Percentiles rank a stretch among this genome's conserved stretches.
Evolutionary conservation across 2,113 vertebrate species (phyloP).

Genomic region (Lipophrys pholis): DNA sequence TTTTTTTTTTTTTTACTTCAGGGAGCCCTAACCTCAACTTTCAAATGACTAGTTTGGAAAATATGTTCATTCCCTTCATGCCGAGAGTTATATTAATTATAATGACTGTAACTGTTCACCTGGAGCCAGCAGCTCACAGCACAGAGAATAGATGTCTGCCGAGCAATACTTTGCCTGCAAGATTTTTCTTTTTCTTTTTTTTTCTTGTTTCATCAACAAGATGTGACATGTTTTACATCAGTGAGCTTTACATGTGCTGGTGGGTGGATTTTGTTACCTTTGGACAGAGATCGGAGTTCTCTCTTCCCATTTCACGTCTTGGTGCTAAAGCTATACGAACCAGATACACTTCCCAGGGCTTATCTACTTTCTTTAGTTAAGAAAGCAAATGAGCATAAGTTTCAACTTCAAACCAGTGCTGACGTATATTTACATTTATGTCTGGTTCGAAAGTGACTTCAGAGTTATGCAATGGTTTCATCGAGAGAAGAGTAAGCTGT

Average conservation of each 20-base stretch:
- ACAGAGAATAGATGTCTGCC: neutral
- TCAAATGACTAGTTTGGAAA: neutral
- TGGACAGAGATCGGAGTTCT: neutral
- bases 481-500: neutral
- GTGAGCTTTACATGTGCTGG: neutral
- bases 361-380: neutral
- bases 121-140: neutral
- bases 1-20: neutral
- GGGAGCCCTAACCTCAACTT: neutral
- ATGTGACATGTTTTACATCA: conserved; percentile 1
- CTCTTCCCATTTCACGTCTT: neutral
- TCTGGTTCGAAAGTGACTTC: too few relatives aligned
- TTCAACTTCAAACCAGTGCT: neutral
- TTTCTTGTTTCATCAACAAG: conserved; percentile 12
- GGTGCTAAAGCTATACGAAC: neutral
- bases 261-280: conserved; percentile 1
- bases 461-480: neutral
- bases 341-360: neutral
- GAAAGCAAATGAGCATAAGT: neutral
- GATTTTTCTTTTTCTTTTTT: neutral
- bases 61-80: neutral
- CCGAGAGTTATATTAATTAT: neutral
- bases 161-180: neutral
- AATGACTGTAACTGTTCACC: neutral
- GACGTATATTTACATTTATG: too few relatives aligned